Conservation (phyloP, 2,797 vertebrate species). For the Macropus fuliginosus region DNA sequence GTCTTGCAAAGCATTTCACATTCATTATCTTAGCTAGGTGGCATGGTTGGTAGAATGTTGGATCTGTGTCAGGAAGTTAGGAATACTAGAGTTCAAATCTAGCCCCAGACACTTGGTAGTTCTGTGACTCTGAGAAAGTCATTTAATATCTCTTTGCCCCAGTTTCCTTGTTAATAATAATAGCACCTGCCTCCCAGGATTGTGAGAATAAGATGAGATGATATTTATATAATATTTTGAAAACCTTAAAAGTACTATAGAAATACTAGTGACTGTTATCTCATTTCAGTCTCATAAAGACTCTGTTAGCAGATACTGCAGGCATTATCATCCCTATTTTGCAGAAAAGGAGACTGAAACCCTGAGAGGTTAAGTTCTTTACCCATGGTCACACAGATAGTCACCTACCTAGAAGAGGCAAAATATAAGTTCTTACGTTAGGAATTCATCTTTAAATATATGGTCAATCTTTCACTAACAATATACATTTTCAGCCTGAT, state of each 20-base stretch:
- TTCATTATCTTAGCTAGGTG: background rate
- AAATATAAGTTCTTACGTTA: background rate
- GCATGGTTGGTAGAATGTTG: background rate
- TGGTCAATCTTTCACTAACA: constrained; percentile 53
- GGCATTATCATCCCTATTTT: background rate
- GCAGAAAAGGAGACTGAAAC: background rate
- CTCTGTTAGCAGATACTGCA: background rate
- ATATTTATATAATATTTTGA: background rate
- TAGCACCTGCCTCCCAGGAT: background rate
- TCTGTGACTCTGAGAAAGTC: background rate
- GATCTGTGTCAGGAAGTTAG: background rate
- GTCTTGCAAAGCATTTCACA: background rate
- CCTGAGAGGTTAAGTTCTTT: background rate
- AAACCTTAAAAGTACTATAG: background rate
- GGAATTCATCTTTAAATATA: background rate
- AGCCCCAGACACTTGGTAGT: background rate
- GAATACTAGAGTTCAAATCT: background rate
- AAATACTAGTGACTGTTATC: background rate
- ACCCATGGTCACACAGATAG: background rate
- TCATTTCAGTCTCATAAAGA: background rate
- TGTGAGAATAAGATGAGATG: background rate
- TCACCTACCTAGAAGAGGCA: background rate
- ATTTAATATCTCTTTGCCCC: background rate
- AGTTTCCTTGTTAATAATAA: background rate
- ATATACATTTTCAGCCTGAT: constrained; percentile 58